These are phyloP conservation scores for Drosophila tristis DNA, from an alignment of 1,140 invertebrate species.

Conservation along the genomic window DNA sequence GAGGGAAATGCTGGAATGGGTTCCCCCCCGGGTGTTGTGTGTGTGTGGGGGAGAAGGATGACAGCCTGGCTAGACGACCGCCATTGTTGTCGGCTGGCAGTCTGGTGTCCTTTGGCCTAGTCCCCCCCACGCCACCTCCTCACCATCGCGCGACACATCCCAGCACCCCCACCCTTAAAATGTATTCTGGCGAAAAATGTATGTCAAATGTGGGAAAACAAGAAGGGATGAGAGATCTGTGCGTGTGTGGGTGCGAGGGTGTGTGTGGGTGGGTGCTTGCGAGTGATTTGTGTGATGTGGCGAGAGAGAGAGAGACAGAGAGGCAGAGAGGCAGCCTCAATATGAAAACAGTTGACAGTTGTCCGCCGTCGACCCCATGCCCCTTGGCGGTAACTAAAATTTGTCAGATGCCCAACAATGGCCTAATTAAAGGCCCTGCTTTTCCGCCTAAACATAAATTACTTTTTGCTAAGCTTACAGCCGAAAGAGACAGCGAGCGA, in stretches of 20 bases:
- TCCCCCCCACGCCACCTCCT: not conserved
- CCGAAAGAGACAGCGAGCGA: not conserved
- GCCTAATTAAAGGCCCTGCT: slow-evolving; percentile 45
- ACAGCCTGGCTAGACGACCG: slow-evolving; percentile 42
- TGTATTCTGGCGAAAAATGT: slow-evolving; percentile 46
- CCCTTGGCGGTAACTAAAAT: slow-evolving; percentile 16
- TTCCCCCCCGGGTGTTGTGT: not conserved
- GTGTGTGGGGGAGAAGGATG: not conserved
- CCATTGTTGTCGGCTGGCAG: slow-evolving; percentile 52
- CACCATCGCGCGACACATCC: too few relatives aligned
- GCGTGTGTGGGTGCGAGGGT: slow-evolving; percentile 33
- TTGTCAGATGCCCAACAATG: slow-evolving; percentile 32
- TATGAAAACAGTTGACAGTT: slow-evolving; percentile 67
- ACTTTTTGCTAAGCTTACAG: slow-evolving; percentile 26
- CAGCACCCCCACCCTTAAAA: slow-evolving; percentile 12
- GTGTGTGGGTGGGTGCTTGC: slow-evolving; percentile 21
- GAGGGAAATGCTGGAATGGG: slow-evolving; percentile 4
- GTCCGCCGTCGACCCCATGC: slow-evolving; percentile 6
- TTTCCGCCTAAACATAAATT: slow-evolving; percentile 34
- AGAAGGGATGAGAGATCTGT: slow-evolving; percentile 19
- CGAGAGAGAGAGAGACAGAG: not conserved
- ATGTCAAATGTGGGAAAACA: slow-evolving; percentile 45
- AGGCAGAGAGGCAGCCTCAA: slow-evolving; percentile 38
- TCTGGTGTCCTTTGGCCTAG: slow-evolving; percentile 41
- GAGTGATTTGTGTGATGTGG: slow-evolving; percentile 48